Evolutionary conservation across 2,113 vertebrate genomes (phyloP), one percentile per base, ranked within the genome.

Genomic region (Sinocyclocheilus anophthalmus): DNA sequence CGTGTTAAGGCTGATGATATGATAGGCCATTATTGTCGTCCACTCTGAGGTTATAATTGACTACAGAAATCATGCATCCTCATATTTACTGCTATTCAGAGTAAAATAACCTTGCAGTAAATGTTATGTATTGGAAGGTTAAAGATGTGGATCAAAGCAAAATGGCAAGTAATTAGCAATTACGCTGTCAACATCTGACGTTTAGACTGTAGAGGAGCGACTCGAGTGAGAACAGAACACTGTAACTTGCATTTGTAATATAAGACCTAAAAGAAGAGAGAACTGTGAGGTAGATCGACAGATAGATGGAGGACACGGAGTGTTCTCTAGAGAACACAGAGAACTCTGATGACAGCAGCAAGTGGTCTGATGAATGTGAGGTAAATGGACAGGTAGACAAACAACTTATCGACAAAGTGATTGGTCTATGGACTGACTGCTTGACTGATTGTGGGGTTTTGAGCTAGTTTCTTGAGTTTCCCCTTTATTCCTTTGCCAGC

Each of bases 351-450:
- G 37, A 80, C 57, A 42, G 33, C 22, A 42, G 78, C 1, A 63
- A 80, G 37, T 63, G 22, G 57, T 8, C 50, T 45, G 84, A 85
- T 72, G 69, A 20, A 88, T 76, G 45, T 63, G 48, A 81, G 42
- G 83, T 59, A 57, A 81, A 88, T 83, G 61, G 16, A 79, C 80
- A 86, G 76, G 59, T 57, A 79, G 22, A 65, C 57, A 81, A 86
- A 82, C 84, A 88, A 39, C 70, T 63, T 83, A 73, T 83, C n/a
- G 75, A 45, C 78, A 20, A 37, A 70, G 26, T 63, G 24, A 61
- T 83, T 75, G 59, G 73, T 73, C 8, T 75, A 82, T 83, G 80
- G 42, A 33, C 50, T 33, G 75, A 55, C 55, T 11, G 77, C 48
- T 24, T 50, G 39, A 86, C 77, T 87, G 39, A 86, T 85, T 85